Base-by-base conservation (phyloP, 2,888 invertebrate species). In the Psylliodes chrysocephalus region DNA sequence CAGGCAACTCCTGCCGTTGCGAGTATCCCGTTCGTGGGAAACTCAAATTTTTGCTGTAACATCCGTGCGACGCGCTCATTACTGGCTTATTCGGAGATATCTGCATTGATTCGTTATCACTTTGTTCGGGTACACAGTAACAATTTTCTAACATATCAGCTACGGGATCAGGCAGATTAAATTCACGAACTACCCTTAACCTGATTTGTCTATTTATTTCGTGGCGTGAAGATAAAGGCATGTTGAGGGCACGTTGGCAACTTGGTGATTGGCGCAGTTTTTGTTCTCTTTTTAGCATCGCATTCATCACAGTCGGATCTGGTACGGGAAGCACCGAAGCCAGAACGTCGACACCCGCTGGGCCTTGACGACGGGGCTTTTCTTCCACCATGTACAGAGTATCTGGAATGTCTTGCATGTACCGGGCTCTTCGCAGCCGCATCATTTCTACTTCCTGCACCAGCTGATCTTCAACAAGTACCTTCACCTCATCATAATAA, bases 401-500 rank as follows among this genome's bases (percentile, higher is more conserved):
- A 82, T 97, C 96, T 0, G 97, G 96, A 78, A 96, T 95, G 79
- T 93, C 90, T 53, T 91, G 90, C 77, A 91, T 86, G 78, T 90
- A 91, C 17, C 92, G 86, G n/a, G 79, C 77, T 28, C 81, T 75
- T 38, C 82, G 73, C 72, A 77, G 71, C n/a, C 77, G 71, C 73
- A 78, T 73, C 71, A 78, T 76, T 68, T 78, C 78, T 44, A 89
- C 89, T 79, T 93, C 91, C 75, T 93, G 91, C 55, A 91, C 89
- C 77, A 91, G 85, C 77, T 93, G 92, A 81, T 94, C 94, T 79
- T 94, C 94, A 54, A 95, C 86, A 72, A 95, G 84, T 74, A 91
- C 92, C 87, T 96, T 96, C 8, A 95, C 89, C 85, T 96, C 97
- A 80, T 97, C 96, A 74, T 94, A 93, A 81, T 96, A 96, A 35